These are phyloP conservation scores for Serripes groenlandicus DNA, from an alignment of 2,888 invertebrate species.

Conservation along the genomic window DNA sequence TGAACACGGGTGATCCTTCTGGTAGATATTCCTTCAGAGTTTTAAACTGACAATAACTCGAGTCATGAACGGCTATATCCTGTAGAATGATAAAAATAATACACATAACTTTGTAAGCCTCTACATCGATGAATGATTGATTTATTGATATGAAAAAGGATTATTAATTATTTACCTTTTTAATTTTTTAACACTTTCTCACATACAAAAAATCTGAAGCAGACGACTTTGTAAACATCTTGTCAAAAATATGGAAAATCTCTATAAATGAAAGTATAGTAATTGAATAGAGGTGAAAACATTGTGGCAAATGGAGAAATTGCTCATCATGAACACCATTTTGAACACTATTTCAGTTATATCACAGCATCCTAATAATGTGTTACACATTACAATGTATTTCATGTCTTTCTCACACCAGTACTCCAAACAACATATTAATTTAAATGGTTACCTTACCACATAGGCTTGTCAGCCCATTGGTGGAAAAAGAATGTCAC, in stretches of 20 bases:
- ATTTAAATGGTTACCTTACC: no score
- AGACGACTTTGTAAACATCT: neutral
- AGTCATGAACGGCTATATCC: slow-evolving; percentile 85
- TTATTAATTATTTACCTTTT: neutral
- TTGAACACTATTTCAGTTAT: no score
- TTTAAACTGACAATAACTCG: slow-evolving; percentile 86
- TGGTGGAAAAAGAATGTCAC: no score
- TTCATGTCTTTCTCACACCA: no score
- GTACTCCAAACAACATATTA: no score
- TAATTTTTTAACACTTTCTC: neutral
- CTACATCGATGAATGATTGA: no score
- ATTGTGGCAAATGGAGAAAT: neutral
- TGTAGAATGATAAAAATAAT: slow-evolving; percentile 65
- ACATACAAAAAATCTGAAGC: neutral
- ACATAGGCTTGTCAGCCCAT: no score
- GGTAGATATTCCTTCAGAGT: slow-evolving; percentile 91
- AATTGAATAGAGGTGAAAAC: neutral
- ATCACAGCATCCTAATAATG: no score
- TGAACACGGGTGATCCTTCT: slow-evolving; percentile 90
- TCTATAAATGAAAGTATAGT: neutral
- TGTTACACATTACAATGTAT: no score
- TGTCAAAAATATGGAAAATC: no score
- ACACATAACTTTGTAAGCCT: no score
- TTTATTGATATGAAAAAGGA: neutral
- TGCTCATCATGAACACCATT: no score